Conservation (phyloP, 2,888 invertebrate genomes). For the Chironomus riparius region DNA sequence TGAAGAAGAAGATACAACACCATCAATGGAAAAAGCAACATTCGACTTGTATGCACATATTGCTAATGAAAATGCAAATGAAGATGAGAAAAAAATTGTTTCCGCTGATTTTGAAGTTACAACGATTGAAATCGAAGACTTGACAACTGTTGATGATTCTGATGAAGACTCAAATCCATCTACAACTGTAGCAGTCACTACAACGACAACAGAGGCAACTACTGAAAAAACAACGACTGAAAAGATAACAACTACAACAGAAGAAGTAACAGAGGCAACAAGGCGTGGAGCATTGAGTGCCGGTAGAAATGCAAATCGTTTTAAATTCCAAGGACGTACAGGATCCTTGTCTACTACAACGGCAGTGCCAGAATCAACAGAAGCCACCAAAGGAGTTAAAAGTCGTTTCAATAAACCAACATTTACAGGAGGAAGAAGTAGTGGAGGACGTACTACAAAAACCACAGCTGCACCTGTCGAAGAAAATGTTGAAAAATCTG, state of each 20-base stretch:
- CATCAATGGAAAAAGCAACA: conserved; percentile 74
- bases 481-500: conserved; percentile 34
- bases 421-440: conserved; percentile 34
- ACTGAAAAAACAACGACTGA: conserved; percentile 42
- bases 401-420: conserved; percentile 42
- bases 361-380: not conserved
- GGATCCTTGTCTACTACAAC: not conserved
- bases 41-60: conserved; percentile 73
- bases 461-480: conserved; percentile 34
- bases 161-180: conserved; percentile 37
- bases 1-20: conserved; percentile 44
- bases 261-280: conserved; percentile 32
- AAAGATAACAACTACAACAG: conserved; percentile 42
- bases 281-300: conserved; percentile 35
- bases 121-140: conserved; percentile 44
- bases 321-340: conserved; percentile 15
- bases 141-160: conserved; percentile 41
- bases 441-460: conserved; percentile 33
- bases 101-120: conserved; percentile 37
- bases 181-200: conserved; percentile 47
- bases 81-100: conserved; percentile 31
- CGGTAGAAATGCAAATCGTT: conserved; percentile 25
- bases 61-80: conserved; percentile 49
- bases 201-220: conserved; percentile 46
- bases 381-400: not conserved